Conservation (phyloP, 1,140 invertebrate genomes). For the Metopolophium dirhodum region DNA sequence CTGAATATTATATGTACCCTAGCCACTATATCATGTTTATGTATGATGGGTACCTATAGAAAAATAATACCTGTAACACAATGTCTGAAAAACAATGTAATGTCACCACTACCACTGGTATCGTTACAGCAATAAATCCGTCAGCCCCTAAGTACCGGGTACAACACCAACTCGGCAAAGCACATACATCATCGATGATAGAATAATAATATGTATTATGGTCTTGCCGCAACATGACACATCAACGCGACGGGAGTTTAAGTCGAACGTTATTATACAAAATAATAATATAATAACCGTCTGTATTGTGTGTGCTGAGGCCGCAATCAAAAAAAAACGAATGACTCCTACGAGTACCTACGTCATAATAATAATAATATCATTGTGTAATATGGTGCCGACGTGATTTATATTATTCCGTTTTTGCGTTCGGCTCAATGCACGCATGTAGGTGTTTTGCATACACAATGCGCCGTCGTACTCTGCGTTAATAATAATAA, state of each 20-base stretch:
- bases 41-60: too few relatives aligned
- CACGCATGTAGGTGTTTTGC: conserved; percentile 2
- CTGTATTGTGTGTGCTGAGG: not conserved
- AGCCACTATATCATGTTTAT: too few relatives aligned
- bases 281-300: not conserved
- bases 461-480: not conserved
- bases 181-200: not conserved
- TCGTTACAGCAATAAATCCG: not conserved
- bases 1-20: too few relatives aligned
- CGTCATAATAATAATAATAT: not conserved
- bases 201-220: not conserved
- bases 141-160: not conserved
- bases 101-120: not conserved
- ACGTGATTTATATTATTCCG: conserved; percentile 6
- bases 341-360: not conserved
- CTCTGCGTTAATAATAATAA: not conserved
- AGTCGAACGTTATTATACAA: not conserved
- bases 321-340: not conserved
- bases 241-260: not conserved
- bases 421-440: not conserved
- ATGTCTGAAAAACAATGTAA: too few relatives aligned
- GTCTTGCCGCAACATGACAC: not conserved
- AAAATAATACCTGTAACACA: too few relatives aligned
- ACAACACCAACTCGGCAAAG: not conserved
- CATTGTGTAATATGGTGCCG: not conserved